Evolutionary conservation across 2,797 vertebrate species (phyloP), one percentile per base, ranked within the genome.

Genomic region (Esox masquinongy): DNA sequence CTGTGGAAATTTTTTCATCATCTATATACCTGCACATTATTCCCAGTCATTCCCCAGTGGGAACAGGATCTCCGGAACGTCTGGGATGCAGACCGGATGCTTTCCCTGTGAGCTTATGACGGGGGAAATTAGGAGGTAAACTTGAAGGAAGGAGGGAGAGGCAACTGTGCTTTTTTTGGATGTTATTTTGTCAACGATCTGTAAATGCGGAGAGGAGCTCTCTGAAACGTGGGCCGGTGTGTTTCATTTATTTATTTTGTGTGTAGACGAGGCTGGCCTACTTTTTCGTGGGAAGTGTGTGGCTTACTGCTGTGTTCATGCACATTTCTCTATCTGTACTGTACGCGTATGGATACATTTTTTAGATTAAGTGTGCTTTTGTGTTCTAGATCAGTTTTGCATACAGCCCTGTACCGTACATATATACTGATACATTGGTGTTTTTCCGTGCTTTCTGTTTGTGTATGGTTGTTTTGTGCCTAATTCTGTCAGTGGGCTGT

Each of bases 201-300:
- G 15, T 70, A 51, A 29, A 31, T 70, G 43, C 15, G 24, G 47
- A 50, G 47, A 39, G 66, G 67, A 68, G 11, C n/a, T 68, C 43
- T 49, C 68, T 69, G 39, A 22, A 43, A 59, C 19, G n/a, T 59
- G 53, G 22, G 68, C 39, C 51, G 49, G 69, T 51, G 69, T 29
- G 47, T 34, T 70, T 70, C 29, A 49, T 70, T 70, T 70, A 59
- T 59, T 59, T 59, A 59, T 59, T 59, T 59, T n/a, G 53, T 59
- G 53, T 8, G 17, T 53, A 22, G 53, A 59, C 19, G 53, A 59
- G n/a, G n/a, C 19, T 59, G 53, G 53, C 53, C n/a, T 59, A 53
- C 17, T 53, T 53, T 17, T 53, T 53, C 5, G 50, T 53, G 50
- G 16, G 19, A 6, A 9, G n/a, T 59, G 53, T 59, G 53, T 4